A percentile compares a stretch with the other conserved stretches of the same genome.
These are phyloP conservation scores for Eupristina koningsbergeri DNA, from an alignment of 1,140 invertebrate species.

Conservation along the genomic window DNA sequence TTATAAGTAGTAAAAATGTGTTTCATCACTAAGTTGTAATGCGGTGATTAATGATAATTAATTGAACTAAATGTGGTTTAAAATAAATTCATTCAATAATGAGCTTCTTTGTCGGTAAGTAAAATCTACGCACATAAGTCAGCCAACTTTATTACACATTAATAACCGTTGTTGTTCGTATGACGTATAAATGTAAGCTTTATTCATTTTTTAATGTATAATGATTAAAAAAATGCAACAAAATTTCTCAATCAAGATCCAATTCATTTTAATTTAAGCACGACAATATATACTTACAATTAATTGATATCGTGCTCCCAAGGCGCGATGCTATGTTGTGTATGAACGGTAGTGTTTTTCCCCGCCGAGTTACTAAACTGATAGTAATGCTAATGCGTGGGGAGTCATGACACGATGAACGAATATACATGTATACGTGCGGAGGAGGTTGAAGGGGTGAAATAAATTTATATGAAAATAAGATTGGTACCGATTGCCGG, in stretches of 20 bases:
- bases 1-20: neutral
- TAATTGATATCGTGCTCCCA: conserved; percentile 38
- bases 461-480: conserved; percentile 41
- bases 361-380: conserved; percentile 30
- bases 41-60: neutral
- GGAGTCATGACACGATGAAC: conserved; percentile 13
- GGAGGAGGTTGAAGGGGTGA: neutral
- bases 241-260: neutral
- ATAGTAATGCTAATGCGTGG: conserved; percentile 37
- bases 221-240: neutral
- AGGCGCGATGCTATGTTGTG: neutral
- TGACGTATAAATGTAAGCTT: neutral
- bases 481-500: conserved; percentile 8
- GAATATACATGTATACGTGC: neutral
- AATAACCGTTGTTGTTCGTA: neutral
- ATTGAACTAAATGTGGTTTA: neutral
- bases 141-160: neutral
- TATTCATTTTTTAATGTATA: neutral
- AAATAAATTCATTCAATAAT: neutral
- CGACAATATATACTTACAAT: conserved; percentile 22
- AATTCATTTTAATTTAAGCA: conserved; percentile 6
- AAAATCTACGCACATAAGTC: neutral
- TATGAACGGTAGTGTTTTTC: neutral
- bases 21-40: neutral
- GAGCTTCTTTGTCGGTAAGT: neutral